Base-by-base conservation (phyloP, 2,888 invertebrate species). In the Xestobium rufovillosum region DNA sequence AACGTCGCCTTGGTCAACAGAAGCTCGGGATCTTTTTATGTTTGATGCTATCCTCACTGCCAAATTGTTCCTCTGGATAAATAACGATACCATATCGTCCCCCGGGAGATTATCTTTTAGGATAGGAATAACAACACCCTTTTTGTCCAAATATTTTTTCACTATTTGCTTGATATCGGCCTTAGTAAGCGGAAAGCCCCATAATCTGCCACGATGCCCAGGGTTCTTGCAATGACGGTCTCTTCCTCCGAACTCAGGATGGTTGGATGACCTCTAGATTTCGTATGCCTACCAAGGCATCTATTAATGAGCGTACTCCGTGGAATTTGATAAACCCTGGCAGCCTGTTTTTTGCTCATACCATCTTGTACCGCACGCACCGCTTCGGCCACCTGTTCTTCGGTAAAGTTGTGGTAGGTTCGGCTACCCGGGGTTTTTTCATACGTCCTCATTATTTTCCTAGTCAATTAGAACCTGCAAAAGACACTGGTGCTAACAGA, bases 281-380 rank as follows among this genome's bases (percentile, higher is more conserved):
- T 38, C 10, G 17, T 28, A 27, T 38, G 28, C 31, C 36, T 39
- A 14, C n/a, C n/a, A n/a, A n/a, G n/a, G n/a, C n/a, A n/a, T n/a
- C n/a, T n/a, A n/a, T n/a, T n/a, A n/a, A n/a, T n/a, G n/a, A n/a
- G n/a, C n/a, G n/a, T n/a, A n/a, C n/a, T n/a, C n/a, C n/a, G n/a
- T n/a, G n/a, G n/a, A n/a, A n/a, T n/a, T n/a, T n/a, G n/a, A n/a
- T n/a, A n/a, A n/a, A n/a, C n/a, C n/a, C n/a, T n/a, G n/a, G 30
- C n/a, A 3, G 41, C 30, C 26, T 19, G 34, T 38, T 41, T 33
- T 32, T 41, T 41, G 37, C 29, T 10, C 37, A 33, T 33, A 30
- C 33, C 33, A 10, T 15, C 26, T 26, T 26, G 16, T 17, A 36
- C 14, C 13, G 36, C 36, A 9, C 12, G 4, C 31, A 36, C 36